Conservation (phyloP, 2,888 invertebrate genomes). For the Meloe dianella region DNA sequence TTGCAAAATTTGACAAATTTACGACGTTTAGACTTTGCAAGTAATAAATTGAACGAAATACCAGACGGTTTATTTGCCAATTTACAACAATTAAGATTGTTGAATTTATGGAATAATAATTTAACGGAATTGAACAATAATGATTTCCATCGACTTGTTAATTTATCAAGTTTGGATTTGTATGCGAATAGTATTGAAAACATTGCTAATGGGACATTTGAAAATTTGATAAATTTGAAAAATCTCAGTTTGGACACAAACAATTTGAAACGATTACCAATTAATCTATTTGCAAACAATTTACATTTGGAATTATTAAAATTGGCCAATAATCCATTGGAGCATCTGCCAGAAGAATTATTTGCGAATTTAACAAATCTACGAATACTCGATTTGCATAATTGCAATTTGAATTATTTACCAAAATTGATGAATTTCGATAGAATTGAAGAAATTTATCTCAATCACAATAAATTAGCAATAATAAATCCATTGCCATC, state of each 20-base stretch:
- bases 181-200: neutral
- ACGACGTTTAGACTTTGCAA: neutral
- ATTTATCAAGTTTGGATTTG: neutral
- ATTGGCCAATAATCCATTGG: neutral
- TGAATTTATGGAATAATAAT: conserved; percentile 63
- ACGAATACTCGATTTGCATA: neutral
- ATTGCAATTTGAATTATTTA: neutral
- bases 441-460: neutral
- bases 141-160: neutral
- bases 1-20: neutral
- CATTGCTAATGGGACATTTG: neutral
- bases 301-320: neutral
- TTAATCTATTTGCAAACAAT: conserved; percentile 66
- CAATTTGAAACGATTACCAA: conserved; percentile 58
- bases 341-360: neutral
- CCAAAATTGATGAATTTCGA: neutral
- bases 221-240: conserved; percentile 59
- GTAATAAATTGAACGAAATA: neutral
- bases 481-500: neutral
- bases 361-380: neutral
- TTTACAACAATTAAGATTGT: neutral
- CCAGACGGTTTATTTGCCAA: neutral
- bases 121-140: conserved; percentile 51
- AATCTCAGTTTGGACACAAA: conserved; percentile 69
- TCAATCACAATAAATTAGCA: neutral